A percentile compares a stretch with the other conserved stretches of the same genome.
Conservation (phyloP, 2,888 invertebrate species). For the Caradrina kadenii region DNA sequence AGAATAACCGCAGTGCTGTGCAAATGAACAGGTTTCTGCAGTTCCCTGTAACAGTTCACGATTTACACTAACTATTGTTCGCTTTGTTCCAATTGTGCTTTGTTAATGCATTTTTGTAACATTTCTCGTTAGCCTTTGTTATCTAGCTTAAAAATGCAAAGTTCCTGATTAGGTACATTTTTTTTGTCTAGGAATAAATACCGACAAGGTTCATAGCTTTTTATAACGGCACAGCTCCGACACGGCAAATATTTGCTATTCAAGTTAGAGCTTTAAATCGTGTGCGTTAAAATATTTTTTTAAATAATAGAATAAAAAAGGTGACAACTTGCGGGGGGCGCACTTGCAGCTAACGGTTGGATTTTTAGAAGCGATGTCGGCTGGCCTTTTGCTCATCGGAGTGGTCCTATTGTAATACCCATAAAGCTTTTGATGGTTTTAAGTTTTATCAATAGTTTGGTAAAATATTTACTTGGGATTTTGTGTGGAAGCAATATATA, state of each 20-base stretch:
- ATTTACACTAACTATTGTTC: conserved; percentile 55
- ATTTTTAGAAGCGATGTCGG: too few relatives aligned
- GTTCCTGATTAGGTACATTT: background rate
- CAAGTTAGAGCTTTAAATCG: too few relatives aligned
- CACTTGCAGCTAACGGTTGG: too few relatives aligned
- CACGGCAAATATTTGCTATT: too few relatives aligned
- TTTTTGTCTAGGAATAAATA: background rate
- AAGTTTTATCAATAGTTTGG: conserved; percentile 7
- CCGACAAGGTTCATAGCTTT: too few relatives aligned
- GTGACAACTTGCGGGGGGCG: too few relatives aligned
- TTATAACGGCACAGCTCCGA: too few relatives aligned
- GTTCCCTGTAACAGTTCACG: conserved; percentile 32
- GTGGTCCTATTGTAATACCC: too few relatives aligned
- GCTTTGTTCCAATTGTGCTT: conserved; percentile 44
- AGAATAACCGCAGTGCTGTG: conserved; percentile 54
- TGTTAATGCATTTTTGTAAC: conserved; percentile 43
- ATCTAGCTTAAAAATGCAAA: conserved; percentile 30
- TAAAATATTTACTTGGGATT: conserved; percentile 5
- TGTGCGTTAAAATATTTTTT: too few relatives aligned
- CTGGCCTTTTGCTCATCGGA: too few relatives aligned
- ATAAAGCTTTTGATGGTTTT: background rate
- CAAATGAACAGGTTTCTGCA: conserved; percentile 41
- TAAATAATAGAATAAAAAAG: too few relatives aligned
- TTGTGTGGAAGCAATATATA: too few relatives aligned
- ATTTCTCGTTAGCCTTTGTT: conserved; percentile 27